Conservation (phyloP, 2,113 vertebrate species). For the Grammomys surdaster region DNA sequence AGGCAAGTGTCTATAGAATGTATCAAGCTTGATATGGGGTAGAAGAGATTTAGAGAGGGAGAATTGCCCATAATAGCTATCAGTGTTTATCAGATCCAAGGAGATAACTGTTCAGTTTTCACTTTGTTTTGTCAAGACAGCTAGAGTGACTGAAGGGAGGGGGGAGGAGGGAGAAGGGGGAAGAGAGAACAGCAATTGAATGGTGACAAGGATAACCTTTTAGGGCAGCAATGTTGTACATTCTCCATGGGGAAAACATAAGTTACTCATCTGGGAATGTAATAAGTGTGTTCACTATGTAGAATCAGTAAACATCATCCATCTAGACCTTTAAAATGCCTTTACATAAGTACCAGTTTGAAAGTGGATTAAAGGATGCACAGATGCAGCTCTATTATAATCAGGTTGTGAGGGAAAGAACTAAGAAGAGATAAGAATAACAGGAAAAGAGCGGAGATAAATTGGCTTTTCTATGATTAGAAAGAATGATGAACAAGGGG, state of each 20-base stretch:
- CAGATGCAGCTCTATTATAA: conserved; percentile 13
- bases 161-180: neutral
- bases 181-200: neutral
- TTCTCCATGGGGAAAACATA: conserved; percentile 49
- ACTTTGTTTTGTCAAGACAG: conserved; percentile 56
- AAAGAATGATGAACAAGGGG: neutral
- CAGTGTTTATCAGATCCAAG: conserved; percentile 54
- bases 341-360: conserved; percentile 4
- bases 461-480: neutral
- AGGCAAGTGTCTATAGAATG: conserved; percentile 50
- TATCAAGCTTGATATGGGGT: conserved; percentile 21
- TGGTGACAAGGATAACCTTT: conserved; percentile 48
- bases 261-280: conserved; percentile 47
- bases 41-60: conserved; percentile 54
- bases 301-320: conserved; percentile 40
- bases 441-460: neutral
- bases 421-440: neutral
- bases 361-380: conserved; percentile 38
- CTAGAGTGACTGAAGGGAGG: conserved; percentile 17
- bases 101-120: conserved; percentile 66
- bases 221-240: neutral
- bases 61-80: conserved; percentile 44
- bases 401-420: neutral
- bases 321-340: conserved; percentile 43
- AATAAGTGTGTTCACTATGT: neutral